These are phyloP conservation scores for Rhynchotus rufescens DNA, from an alignment of 2,797 vertebrate genomes.

Conservation along the genomic window DNA sequence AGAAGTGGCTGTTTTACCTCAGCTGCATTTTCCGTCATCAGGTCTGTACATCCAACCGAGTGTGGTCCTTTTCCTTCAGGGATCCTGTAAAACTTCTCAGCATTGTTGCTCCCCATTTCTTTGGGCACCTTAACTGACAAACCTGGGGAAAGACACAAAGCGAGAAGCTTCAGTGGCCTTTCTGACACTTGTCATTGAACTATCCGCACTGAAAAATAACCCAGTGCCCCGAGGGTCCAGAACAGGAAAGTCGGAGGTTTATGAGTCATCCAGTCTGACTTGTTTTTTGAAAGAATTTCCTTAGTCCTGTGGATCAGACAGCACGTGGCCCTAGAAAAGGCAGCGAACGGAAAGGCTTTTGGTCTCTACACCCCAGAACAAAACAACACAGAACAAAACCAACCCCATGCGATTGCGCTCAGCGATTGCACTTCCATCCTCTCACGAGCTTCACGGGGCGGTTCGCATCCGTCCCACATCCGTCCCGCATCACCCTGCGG, in stretches of 20 bases:
- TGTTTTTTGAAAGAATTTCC: neutral
- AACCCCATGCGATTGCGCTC: neutral
- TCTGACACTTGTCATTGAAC: neutral
- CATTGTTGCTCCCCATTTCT: constrained; percentile 79
- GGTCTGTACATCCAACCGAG: constrained; percentile 90
- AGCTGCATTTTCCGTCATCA: constrained; percentile 89
- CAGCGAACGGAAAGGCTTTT: neutral
- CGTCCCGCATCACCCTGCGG: neutral
- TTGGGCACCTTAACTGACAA: neutral
- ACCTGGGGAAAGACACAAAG: constrained; percentile 19
- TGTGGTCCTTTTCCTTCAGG: constrained; percentile 89
- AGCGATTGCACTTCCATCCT: neutral
- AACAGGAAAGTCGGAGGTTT: neutral
- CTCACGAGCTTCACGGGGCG: neutral
- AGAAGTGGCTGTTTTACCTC: constrained; percentile 75
- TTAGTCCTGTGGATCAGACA: neutral
- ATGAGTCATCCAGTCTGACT: neutral
- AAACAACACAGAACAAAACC: neutral
- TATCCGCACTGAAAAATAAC: neutral
- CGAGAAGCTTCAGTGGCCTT: neutral
- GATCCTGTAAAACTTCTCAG: constrained; percentile 81
- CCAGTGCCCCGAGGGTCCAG: fast-evolving
- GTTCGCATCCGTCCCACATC: neutral
- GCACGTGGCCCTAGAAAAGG: neutral
- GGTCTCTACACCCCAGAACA: neutral